These are phyloP conservation scores for Drosophila mercatorum DNA, from an alignment of 2,888 invertebrate genomes.

Conservation along the genomic window DNA sequence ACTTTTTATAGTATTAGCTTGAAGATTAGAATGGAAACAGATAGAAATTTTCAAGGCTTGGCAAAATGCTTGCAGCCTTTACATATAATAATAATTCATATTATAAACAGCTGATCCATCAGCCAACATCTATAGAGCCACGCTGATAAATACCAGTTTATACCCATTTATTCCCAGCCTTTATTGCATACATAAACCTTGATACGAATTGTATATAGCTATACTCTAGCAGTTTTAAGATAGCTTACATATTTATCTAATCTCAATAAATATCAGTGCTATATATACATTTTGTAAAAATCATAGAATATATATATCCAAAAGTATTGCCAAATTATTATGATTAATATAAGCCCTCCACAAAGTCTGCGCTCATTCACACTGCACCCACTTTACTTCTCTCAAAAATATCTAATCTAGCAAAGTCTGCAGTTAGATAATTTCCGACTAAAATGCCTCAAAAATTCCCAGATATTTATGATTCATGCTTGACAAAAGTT, in stretches of 20 bases:
- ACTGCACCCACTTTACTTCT: neutral
- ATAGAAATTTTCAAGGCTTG: too few species aligned
- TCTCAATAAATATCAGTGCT: neutral
- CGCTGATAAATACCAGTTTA: neutral
- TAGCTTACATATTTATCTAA: conserved; percentile 1
- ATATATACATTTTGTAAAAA: neutral
- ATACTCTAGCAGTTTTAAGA: neutral
- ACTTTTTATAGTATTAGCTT: too few species aligned
- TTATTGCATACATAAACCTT: neutral
- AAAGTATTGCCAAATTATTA: neutral
- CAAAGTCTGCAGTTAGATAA: neutral
- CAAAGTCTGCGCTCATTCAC: neutral
- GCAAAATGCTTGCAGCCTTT: neutral
- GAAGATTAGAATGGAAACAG: too few species aligned
- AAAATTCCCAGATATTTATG: neutral
- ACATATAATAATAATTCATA: neutral
- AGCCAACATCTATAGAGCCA: neutral
- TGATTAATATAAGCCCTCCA: neutral
- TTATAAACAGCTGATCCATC: neutral
- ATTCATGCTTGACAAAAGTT: neutral
- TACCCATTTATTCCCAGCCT: neutral
- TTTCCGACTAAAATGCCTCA: neutral
- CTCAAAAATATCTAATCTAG: neutral
- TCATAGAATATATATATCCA: neutral
- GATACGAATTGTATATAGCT: neutral